Evolutionary conservation across 2,797 vertebrate species (phyloP).

Genomic region (Notamacropus eugenii): DNA sequence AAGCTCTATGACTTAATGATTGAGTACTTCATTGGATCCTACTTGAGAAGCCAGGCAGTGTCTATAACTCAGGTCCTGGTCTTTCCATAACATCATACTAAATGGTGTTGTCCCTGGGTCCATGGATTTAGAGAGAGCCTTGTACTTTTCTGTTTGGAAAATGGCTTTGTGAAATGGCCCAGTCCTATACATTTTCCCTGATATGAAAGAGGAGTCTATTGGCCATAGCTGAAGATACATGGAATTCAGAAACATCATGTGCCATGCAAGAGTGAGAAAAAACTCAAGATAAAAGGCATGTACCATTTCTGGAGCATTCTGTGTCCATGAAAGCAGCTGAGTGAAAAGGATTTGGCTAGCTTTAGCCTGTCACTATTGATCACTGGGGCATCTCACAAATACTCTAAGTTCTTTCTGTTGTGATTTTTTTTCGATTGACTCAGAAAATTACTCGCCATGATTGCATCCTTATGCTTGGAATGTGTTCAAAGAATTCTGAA

Average conservation of each 20-base stretch:
- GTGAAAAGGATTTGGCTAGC: background rate
- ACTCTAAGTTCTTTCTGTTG: background rate
- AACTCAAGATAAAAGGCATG: background rate
- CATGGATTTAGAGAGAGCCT: background rate
- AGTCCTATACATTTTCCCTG: background rate
- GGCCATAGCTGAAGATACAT: background rate
- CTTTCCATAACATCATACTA: background rate
- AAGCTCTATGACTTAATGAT: background rate
- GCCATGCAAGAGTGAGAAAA: background rate
- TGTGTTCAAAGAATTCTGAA: background rate
- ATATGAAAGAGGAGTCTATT: background rate
- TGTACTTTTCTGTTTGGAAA: background rate
- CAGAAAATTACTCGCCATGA: background rate
- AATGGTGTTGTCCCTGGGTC: background rate
- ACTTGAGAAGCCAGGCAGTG: background rate
- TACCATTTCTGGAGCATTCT: background rate
- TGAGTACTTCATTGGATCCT: background rate
- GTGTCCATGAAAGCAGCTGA: background rate
- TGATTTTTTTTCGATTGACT: background rate
- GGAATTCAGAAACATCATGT: background rate
- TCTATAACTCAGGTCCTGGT: background rate
- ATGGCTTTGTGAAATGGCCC: background rate
- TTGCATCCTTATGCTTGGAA: background rate
- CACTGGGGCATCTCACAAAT: background rate
- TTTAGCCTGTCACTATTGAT: slow-evolving; percentile 1